Evolutionary conservation across 2,888 invertebrate genomes (phyloP), one percentile per base, ranked within the genome.

Genomic region (Podotricha telesiphe): DNA sequence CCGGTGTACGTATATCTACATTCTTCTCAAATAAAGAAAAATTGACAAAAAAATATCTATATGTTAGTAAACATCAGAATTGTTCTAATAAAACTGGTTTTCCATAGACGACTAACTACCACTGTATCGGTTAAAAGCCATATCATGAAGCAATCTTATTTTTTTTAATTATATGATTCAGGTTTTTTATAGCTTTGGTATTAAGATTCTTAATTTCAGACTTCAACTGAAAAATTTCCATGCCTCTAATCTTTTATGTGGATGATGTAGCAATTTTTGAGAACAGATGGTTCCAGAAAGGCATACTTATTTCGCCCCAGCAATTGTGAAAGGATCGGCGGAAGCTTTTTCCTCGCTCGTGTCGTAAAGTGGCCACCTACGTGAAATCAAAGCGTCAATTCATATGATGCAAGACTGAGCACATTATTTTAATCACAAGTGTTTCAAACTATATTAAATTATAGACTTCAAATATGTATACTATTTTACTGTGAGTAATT

Each of bases 331-430:
- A 81, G 79, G 80, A 77, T 78, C 78, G 74, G 73, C 80, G 81
- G 83, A 85, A 86, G 80, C 82, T 75, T 80, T 82, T 80, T 79
- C 76, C 78, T 79, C 79, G 79, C 79, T 80, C 77, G 74, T 69
- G 75, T 69, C 76, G 75, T 75, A 82, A 85, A 84, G 80, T 82
- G 79, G 78, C 80, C 82, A 80, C 79, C 82, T 82, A 78, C 68
- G 71, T 75, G 74, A 78, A 80, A 79, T 81, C 78, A 77, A 62
- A 72, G 75, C 75, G 76, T 80, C 78, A 81, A 80, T 82, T 78
- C 77, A 67, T 76, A 68, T 10, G 67, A 76, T 70, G 65, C 70
- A 68, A 69, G 53, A 69, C 55, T 69, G 50, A 50, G 63, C 59
- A 71, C 48, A 55, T 67, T 69, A 67, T 69, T 51, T 48, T 59